Evolutionary conservation across 1,140 invertebrate species (phyloP).

Genomic region (Pentalonia nigronervosa): DNA sequence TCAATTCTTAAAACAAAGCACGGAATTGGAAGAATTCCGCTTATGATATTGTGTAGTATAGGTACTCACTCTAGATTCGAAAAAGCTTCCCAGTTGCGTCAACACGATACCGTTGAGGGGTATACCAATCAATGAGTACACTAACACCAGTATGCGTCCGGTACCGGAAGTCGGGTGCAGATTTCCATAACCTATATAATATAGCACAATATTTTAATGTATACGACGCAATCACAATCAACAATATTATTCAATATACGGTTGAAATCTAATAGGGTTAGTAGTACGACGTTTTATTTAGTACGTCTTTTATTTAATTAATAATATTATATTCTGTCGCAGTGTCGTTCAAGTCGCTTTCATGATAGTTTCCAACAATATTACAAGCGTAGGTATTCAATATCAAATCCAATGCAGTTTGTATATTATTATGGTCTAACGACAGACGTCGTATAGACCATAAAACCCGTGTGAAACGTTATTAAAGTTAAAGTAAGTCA

Average conservation of each 20-base stretch:
- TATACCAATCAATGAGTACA: constrained; percentile 93
- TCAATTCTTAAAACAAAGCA: too few species aligned
- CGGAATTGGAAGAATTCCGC: too few species aligned
- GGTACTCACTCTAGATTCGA: constrained; percentile 73
- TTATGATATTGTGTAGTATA: not conserved
- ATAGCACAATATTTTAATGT: not conserved
- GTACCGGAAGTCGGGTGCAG: constrained; percentile 83
- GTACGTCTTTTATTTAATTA: too few species aligned
- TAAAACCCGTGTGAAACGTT: too few species aligned
- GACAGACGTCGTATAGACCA: too few species aligned
- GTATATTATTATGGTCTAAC: too few species aligned
- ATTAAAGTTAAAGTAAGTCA: too few species aligned
- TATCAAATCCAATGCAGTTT: too few species aligned
- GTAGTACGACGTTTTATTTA: not conserved
- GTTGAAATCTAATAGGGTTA: too few species aligned
- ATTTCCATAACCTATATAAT: constrained; percentile 81
- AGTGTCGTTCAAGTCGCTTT: too few species aligned
- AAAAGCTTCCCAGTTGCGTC: constrained; percentile 80
- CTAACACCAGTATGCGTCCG: constrained; percentile 87
- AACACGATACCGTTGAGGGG: constrained; percentile 90
- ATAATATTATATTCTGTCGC: not conserved
- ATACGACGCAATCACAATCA: not conserved
- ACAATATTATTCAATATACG: not conserved
- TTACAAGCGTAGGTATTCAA: too few species aligned
- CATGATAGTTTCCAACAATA: too few species aligned